These are phyloP conservation scores for Ophioderma brevispina DNA, from an alignment of 35 echinoderm and acorn worm genomes.

Conservation along the genomic window DNA sequence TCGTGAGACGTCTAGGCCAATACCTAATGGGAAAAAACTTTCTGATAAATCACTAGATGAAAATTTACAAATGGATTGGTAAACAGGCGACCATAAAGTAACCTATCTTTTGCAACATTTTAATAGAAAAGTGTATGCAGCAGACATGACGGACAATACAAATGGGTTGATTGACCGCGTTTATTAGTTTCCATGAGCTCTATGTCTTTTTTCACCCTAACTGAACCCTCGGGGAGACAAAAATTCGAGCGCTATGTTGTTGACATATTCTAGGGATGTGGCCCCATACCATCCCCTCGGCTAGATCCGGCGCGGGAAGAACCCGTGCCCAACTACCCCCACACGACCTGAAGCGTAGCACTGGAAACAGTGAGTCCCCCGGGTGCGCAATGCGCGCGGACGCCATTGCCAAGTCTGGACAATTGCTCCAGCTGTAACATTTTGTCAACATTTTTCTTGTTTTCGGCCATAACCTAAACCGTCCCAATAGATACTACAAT, in stretches of 20 bases:
- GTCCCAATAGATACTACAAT: background rate
- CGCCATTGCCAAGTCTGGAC: background rate
- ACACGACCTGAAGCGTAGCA: background rate
- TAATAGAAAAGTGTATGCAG: background rate
- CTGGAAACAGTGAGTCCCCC: background rate
- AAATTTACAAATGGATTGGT: too few species aligned
- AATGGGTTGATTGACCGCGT: background rate
- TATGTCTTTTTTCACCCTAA: background rate
- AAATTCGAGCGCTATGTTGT: conserved; percentile 1
- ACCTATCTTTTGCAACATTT: background rate
- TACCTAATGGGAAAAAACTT: too few species aligned
- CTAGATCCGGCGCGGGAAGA: conserved; percentile 1
- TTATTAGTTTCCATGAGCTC: background rate
- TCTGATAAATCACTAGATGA: too few species aligned
- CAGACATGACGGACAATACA: background rate
- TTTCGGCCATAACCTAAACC: background rate
- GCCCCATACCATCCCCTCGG: background rate
- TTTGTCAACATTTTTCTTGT: conserved; percentile 11
- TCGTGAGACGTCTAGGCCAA: too few species aligned
- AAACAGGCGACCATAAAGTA: too few species aligned
- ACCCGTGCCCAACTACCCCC: background rate
- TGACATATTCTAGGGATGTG: background rate
- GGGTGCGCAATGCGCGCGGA: background rate
- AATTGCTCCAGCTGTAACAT: conserved; percentile 3
- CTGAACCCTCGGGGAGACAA: background rate